phyloP scores from a whole-genome alignment of 1,140 invertebrate species.

The Aphidius gifuensis region DNA sequence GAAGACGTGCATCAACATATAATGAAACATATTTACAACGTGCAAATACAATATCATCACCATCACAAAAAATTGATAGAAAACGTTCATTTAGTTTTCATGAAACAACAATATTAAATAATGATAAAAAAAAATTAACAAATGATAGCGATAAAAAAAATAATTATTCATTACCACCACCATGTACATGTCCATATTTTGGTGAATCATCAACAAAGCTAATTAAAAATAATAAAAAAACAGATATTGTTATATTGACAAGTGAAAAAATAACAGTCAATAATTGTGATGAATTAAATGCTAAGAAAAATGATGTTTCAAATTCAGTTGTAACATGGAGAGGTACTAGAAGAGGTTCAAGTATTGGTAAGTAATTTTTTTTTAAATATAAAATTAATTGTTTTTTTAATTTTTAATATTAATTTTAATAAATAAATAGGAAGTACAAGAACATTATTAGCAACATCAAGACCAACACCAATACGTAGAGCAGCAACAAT shows the following conservation, averaged over 20 bases:
- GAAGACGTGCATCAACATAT: slow-evolving; percentile 57
- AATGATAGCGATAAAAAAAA: slow-evolving; percentile 26
- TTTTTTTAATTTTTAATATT: neutral
- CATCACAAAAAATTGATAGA: slow-evolving; percentile 41
- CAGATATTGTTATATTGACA: slow-evolving; percentile 59
- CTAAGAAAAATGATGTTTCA: slow-evolving; percentile 24
- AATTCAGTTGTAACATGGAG: slow-evolving; percentile 45
- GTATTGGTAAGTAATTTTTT: slow-evolving; percentile 34
- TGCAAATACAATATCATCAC: slow-evolving; percentile 35
- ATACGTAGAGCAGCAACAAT: slow-evolving; percentile 58
- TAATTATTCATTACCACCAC: slow-evolving; percentile 63
- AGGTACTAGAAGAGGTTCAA: slow-evolving; percentile 41
- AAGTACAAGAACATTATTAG: slow-evolving; percentile 49
- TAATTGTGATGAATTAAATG: slow-evolving; percentile 10
- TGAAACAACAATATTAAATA: slow-evolving; percentile 33
- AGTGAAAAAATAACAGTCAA: slow-evolving; percentile 36
- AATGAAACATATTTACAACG: slow-evolving; percentile 51
- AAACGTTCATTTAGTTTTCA: slow-evolving; percentile 57
- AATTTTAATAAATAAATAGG: slow-evolving; percentile 33
- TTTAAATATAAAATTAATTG: neutral
- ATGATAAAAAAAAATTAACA: no score
- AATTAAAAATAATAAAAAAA: slow-evolving; percentile 38
- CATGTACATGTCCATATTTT: slow-evolving; percentile 77
- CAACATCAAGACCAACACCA: slow-evolving; percentile 47
- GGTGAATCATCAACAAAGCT: slow-evolving; percentile 58